Conservation (phyloP, 2,888 invertebrate genomes). For the Blera fallax region DNA sequence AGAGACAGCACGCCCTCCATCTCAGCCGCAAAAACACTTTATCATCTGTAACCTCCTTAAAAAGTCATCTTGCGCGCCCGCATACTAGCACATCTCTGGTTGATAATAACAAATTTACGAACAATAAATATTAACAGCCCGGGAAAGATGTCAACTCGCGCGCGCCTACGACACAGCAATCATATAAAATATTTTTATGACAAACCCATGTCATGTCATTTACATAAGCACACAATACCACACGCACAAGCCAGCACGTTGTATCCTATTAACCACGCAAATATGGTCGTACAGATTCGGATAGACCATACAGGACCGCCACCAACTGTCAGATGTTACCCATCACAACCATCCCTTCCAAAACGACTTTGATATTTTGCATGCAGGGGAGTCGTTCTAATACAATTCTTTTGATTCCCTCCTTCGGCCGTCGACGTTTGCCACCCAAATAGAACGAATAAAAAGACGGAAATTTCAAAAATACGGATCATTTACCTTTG, state of each 20-base stretch:
- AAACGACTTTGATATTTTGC: constrained; percentile 4
- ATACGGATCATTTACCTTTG: constrained; percentile 66
- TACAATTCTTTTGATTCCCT: not conserved
- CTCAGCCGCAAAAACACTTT: not conserved
- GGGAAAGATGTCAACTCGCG: constrained; percentile 51
- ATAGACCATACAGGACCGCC: constrained; percentile 12
- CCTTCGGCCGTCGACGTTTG: not conserved
- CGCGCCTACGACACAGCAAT: constrained; percentile 33
- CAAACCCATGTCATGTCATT: constrained; percentile 69
- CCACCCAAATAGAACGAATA: not conserved
- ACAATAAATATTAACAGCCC: constrained; percentile 70
- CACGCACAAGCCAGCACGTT: constrained; percentile 42
- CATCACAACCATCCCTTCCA: constrained; percentile 9
- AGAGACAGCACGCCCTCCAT: not conserved
- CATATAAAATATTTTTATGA: constrained; percentile 68
- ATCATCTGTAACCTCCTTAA: constrained; percentile 60
- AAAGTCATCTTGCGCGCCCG: constrained; percentile 53
- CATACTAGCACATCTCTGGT: constrained; percentile 23
- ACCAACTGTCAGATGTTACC: constrained; percentile 58
- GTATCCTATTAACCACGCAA: constrained; percentile 60
- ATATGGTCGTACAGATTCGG: constrained; percentile 25
- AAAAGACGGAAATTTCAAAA: constrained; percentile 18
- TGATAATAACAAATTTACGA: constrained; percentile 71
- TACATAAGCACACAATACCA: constrained; percentile 49
- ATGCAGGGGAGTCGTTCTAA: not conserved